Evolutionary conservation across 2,113 vertebrate genomes (phyloP).

Genomic region (Dasyprocta punctata): DNA sequence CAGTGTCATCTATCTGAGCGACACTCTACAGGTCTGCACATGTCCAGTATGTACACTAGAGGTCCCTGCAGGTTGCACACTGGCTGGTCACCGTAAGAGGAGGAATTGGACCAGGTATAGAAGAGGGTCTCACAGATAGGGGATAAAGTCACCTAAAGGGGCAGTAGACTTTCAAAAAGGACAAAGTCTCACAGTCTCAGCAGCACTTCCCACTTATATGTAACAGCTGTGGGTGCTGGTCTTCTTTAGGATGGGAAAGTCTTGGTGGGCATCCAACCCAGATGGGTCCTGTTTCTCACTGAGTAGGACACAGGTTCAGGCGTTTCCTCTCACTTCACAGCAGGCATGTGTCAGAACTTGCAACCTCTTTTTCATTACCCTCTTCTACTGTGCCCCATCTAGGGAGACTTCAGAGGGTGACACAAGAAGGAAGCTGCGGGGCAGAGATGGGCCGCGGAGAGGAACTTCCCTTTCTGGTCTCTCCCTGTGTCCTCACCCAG

Average conservation of each 20-base stretch:
- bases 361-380: not conserved
- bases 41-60: not conserved
- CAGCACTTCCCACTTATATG: not conserved
- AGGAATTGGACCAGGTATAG: not conserved
- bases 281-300: not conserved
- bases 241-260: not conserved
- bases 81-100: not conserved
- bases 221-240: not conserved
- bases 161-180: not conserved
- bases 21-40: conserved; percentile 3
- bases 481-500: not conserved
- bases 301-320: not conserved
- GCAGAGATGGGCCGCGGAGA: not conserved
- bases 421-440: not conserved
- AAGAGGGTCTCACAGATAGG: not conserved
- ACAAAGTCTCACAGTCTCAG: not conserved
- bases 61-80: not conserved
- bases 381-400: not conserved
- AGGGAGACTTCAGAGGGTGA: not conserved
- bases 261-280: not conserved
- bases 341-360: not conserved
- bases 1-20: not conserved
- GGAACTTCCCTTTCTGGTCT: not conserved
- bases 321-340: not conserved
- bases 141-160: not conserved